Base-by-base conservation (phyloP, 2,888 invertebrate species). In the Hydrotaea cyrtoneurina region DNA sequence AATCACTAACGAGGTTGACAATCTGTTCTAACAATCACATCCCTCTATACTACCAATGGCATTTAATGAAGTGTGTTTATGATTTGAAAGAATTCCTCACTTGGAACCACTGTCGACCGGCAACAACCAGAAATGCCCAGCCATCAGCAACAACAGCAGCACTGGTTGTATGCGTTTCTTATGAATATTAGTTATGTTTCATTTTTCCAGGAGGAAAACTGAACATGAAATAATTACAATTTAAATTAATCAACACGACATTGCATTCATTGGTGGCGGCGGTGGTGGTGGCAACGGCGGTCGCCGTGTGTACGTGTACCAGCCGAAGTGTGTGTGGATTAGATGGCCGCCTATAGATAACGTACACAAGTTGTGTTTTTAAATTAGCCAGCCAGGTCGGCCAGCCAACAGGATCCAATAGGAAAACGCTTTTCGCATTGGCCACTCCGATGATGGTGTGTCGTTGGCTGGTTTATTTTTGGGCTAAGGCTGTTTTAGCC, bases 221-320 rank as follows among this genome's bases (percentile, higher is more conserved):
- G 26, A 80, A 89, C 88, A 88, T 86, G 87, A 81, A 87, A 87
- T 87, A 89, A 89, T 88, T 89, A 89, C 87, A 88, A 89, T 89
- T 89, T 89, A 89, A 89, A 89, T 89, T 89, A 89, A 89, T 89
- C 89, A 89, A 86, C 86, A 81, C 80, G 84, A 80, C 76, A 78
- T 77, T 74, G n/a, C 74, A 69, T 50, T 50, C 72, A 57, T 76
- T 72, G 77, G 64, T 39, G 69, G 64, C 23, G 69, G 64, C 23
- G 62, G 66, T 62, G 31, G 66, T 73, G 46, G 62, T 46, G 46
- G n/a, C 55, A 55, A 15, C 10, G 50, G 50, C 15, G 7, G 13
- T 50, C 43, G 21, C 31, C 19, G 21, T 19, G 50, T 31, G 72
- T 73, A 17, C 39, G 31, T 26, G 23, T 50, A 31, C 31, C 3